Base-by-base conservation (phyloP, 1,140 invertebrate genomes). In the Holcopasites calliopsidis region DNA sequence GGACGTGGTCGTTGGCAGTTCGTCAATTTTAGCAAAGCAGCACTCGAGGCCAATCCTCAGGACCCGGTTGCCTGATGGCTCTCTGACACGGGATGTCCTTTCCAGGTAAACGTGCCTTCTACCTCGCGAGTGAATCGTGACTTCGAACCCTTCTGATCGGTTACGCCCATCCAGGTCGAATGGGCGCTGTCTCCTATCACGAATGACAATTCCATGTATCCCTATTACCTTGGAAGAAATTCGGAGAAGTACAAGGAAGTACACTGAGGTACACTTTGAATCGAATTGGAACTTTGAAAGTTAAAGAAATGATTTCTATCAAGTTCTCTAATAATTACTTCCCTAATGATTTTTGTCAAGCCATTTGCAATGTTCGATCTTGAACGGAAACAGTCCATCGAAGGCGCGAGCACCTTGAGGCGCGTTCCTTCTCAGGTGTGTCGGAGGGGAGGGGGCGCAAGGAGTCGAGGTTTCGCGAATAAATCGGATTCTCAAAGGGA, bases 51-150 rank as follows among this genome's bases (percentile, higher is more conserved):
- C 26, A 35, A 47, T 66, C 26, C 40, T 62, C 57, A 40, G 38
- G 69, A 18, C 40, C 74, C 61, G 60, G 64, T 26, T 42, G 70
- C 64, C 80, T 90, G 88, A 91, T 91, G 84, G 86, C 84, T 86
- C 60, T 74, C 81, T 89, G 86, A 75, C 90, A 91, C 89, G 89
- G 85, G 88, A 90, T 87, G 86, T 78, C 80, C 84, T 83, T 89
- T 88, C 88, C 83, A 61, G 80, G 83, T 81, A 88, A 84, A 82
- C 70, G 70, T 54, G 35, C 60, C 71, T 42, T 50, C 64, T 18
- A 54, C 26, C 57, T 65, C 71, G 71, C 58, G 50, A 76, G 18
- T 47, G 31, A 52, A 50, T 79, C 78, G 76, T 79, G 68, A 70
- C 68, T 70, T 3, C 10, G 54, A 58, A 33, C 68, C 68, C 60